phyloP scores from a whole-genome alignment of 2,113 vertebrate genomes.

The Grallaria varia region DNA sequence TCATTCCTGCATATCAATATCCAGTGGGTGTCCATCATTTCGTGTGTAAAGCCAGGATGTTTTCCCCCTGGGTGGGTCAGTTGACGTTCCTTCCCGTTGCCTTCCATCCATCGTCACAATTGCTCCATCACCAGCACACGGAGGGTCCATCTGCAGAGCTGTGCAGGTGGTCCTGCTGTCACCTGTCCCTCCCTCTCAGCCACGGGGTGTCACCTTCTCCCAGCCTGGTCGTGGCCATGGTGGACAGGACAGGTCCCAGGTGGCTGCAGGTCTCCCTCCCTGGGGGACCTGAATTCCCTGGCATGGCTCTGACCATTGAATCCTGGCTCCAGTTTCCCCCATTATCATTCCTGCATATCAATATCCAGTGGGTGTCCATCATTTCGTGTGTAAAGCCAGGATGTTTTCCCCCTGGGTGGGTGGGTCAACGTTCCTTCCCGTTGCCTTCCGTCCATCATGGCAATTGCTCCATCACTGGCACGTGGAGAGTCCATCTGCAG shows the following conservation, averaged over 20 bases:
- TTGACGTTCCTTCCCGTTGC: not conserved
- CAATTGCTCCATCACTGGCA: not conserved
- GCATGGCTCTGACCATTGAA: not conserved
- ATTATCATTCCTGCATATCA: not conserved
- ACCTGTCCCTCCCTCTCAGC: not conserved
- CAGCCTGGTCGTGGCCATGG: not conserved
- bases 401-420: not conserved
- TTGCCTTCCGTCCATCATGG: not conserved
- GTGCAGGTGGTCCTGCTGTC: not conserved
- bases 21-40: not conserved
- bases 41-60: not conserved
- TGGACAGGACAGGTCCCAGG: not conserved
- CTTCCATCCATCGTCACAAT: not conserved
- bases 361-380: not conserved
- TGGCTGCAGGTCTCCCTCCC: too few relatives aligned
- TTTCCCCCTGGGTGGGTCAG: not conserved
- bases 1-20: not conserved
- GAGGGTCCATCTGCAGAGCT: constrained; percentile 6
- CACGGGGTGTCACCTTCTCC: not conserved
- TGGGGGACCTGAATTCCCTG: not conserved
- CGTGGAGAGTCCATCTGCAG: constrained; percentile 3
- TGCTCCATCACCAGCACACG: not conserved
- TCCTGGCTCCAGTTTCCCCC: not conserved
- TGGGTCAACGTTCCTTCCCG: not conserved
- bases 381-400: not conserved